Conservation (phyloP, 2,888 invertebrate genomes). For the Asteroscopus sphinx region DNA sequence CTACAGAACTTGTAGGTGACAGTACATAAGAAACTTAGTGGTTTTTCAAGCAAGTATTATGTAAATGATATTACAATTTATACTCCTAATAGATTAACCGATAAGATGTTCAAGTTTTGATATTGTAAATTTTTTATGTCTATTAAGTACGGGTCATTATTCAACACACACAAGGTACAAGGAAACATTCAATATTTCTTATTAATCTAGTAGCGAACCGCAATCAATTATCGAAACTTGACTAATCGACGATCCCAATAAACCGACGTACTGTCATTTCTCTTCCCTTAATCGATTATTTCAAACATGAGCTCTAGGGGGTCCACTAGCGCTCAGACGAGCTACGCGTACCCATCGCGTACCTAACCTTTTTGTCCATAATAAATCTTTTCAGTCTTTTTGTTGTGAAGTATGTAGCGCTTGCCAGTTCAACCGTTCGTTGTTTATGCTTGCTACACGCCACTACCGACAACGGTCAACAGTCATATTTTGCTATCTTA, state of each 20-base stretch:
- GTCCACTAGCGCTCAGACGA: conserved; percentile 74
- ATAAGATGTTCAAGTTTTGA: conserved; percentile 54
- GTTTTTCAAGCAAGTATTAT: conserved; percentile 53
- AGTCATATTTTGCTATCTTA: conserved; percentile 60
- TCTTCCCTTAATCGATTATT: conserved; percentile 88
- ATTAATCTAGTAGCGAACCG: conserved; percentile 86
- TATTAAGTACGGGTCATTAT: conserved; percentile 67
- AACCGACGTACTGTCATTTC: conserved; percentile 88
- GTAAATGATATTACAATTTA: conserved; percentile 59
- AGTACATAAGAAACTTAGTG: conserved; percentile 50
- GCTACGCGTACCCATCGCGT: conserved; percentile 64
- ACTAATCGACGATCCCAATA: conserved; percentile 84
- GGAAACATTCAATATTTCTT: conserved; percentile 75
- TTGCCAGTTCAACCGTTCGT: conserved; percentile 52
- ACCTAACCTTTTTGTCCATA: conserved; percentile 77
- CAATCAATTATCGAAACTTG: conserved; percentile 88
- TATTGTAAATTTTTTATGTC: conserved; percentile 57
- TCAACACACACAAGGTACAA: conserved; percentile 67
- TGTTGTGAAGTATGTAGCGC: conserved; percentile 61
- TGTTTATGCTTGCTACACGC: conserved; percentile 56
- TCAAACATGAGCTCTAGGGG: conserved; percentile 86
- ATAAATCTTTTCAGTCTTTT: conserved; percentile 78
- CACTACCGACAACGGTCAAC: conserved; percentile 53
- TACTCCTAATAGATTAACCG: conserved; percentile 48
- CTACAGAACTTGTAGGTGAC: conserved; percentile 52